Conservation (phyloP, 2,113 vertebrate genomes). For the Spermophilus dauricus region DNA sequence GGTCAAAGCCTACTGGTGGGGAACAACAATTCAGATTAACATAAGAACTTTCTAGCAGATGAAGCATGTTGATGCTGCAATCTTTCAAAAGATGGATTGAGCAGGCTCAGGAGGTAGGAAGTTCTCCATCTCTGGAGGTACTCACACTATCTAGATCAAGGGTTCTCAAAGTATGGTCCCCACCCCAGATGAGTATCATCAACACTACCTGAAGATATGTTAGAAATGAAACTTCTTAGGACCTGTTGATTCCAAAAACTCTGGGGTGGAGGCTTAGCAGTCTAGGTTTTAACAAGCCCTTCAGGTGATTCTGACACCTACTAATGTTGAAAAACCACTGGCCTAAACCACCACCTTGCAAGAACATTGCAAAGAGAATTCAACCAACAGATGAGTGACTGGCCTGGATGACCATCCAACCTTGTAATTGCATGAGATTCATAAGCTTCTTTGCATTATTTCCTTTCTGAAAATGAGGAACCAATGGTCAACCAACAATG, state of each 20-base stretch:
- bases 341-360: background rate
- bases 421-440: background rate
- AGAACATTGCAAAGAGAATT: conserved; percentile 1
- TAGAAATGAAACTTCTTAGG: conserved; percentile 36
- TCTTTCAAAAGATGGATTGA: background rate
- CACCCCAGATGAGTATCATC: background rate
- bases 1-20: background rate
- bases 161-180: background rate
- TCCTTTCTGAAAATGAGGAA: conserved; percentile 40
- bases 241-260: background rate
- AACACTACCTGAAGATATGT: background rate
- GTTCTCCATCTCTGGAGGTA: background rate
- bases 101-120: background rate
- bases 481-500: background rate
- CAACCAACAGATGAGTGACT: background rate
- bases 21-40: conserved; percentile 18
- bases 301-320: background rate
- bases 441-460: background rate
- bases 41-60: background rate
- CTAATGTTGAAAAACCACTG: background rate
- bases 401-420: background rate
- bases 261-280: background rate
- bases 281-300: background rate
- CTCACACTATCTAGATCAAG: background rate
- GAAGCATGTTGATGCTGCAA: background rate